Evolutionary conservation across 92 coral and sea anemone genomes (phyloP).

Genomic region (Zoanthus gigantus): DNA sequence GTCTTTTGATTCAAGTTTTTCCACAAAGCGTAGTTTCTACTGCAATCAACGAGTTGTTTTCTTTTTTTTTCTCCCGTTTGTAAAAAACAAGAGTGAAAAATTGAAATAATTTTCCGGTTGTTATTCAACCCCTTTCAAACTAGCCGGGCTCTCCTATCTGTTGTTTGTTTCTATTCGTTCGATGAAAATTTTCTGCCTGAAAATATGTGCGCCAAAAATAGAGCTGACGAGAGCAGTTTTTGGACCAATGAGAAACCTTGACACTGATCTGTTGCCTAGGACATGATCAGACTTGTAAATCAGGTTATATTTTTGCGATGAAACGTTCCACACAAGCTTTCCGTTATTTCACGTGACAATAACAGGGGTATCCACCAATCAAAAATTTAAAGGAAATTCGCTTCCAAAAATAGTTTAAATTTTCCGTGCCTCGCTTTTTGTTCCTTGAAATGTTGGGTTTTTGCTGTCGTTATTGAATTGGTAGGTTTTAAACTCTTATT

Average conservation of each 20-base stretch:
- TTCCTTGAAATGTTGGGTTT: not conserved
- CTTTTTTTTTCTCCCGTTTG: not conserved
- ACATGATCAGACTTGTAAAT: slow-evolving; percentile 82
- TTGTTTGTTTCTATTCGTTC: slow-evolving; percentile 39
- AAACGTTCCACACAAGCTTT: slow-evolving; percentile 7
- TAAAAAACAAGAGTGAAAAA: not conserved
- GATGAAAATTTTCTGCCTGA: slow-evolving; percentile 42
- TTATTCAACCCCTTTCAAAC: slow-evolving; percentile 38
- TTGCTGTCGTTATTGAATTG: not conserved
- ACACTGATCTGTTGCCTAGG: slow-evolving; percentile 27
- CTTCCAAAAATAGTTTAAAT: slow-evolving; percentile 39
- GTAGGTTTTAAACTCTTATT: slow-evolving; percentile 27
- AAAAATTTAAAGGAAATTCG: slow-evolving; percentile 22
- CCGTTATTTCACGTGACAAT: slow-evolving; percentile 29
- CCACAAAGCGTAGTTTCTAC: not conserved
- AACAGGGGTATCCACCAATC: slow-evolving; percentile 31
- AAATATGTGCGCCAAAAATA: slow-evolving; percentile 75
- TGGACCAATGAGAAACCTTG: slow-evolving; percentile 67
- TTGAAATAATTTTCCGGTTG: not conserved
- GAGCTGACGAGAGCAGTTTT: slow-evolving; percentile 66
- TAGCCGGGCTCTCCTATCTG: slow-evolving; percentile 41
- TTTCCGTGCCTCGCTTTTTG: not conserved
- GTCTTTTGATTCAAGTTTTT: not conserved
- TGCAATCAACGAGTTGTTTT: not conserved
- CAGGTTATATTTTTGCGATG: slow-evolving; percentile 3